Conservation (phyloP, 2,797 vertebrate genomes). For the Scolopax rusticola region DNA sequence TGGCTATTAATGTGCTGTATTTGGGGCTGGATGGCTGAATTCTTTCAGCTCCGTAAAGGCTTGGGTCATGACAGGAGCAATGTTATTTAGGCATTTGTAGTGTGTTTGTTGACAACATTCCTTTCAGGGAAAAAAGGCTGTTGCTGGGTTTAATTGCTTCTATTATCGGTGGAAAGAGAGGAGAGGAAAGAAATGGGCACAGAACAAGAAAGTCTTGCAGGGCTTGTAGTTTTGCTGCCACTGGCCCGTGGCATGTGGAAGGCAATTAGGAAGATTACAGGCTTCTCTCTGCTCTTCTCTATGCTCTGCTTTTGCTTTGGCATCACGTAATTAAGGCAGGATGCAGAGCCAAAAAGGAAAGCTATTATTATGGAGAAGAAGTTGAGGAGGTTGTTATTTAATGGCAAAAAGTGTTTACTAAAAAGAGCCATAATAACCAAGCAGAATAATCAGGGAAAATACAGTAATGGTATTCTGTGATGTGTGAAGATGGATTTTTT, state of each 20-base stretch:
- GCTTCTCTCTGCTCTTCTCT: not conserved
- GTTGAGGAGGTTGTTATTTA: not conserved
- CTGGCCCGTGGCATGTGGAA: not conserved
- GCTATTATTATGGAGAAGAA: not conserved
- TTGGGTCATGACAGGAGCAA: not conserved
- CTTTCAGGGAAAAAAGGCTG: not conserved
- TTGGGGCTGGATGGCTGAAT: not conserved
- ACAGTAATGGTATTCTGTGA: not conserved
- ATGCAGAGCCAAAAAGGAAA: not conserved
- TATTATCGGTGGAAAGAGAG: not conserved
- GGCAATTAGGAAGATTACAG: slow-evolving; percentile 36
- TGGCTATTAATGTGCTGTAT: not conserved
- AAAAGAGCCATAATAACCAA: not conserved
- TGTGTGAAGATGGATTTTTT: not conserved
- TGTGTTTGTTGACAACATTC: not conserved
- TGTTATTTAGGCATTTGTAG: not conserved
- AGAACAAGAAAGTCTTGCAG: not conserved
- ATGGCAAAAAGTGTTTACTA: not conserved
- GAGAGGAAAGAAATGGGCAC: not conserved
- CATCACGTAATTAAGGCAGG: not conserved
- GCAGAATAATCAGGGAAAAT: not conserved
- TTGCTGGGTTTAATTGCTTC: not conserved
- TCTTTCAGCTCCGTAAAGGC: not conserved
- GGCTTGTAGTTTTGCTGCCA: not conserved
- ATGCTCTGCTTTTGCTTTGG: not conserved